phyloP scores from a whole-genome alignment of 2,113 vertebrate genomes.

The Galemys pyrenaicus region DNA sequence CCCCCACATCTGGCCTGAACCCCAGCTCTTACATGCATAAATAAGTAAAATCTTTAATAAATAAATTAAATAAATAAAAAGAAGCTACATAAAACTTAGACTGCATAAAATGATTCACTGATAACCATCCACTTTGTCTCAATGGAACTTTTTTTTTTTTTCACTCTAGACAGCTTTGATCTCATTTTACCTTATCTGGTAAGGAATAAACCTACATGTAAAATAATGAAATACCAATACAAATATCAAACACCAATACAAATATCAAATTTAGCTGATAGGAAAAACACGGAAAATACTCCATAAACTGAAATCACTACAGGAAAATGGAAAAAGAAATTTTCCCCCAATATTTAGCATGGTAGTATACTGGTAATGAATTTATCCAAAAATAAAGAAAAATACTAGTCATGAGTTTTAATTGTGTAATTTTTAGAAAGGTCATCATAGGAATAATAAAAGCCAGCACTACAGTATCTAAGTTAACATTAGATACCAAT shows the following conservation, averaged over 20 bases:
- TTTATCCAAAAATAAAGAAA: background rate
- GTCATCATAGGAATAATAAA: background rate
- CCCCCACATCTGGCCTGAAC: too few relatives aligned
- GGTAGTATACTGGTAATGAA: background rate
- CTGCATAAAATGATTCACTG: background rate
- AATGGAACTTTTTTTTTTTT: background rate
- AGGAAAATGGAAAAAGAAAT: background rate
- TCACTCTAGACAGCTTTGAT: background rate
- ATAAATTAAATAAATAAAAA: too few relatives aligned
- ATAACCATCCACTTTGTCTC: background rate
- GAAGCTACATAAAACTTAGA: background rate
- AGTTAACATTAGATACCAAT: background rate
- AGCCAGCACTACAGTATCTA: background rate
- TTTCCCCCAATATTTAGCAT: background rate
- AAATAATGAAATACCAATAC: background rate
- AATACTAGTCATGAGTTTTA: background rate
- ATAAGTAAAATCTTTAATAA: too few relatives aligned
- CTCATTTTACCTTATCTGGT: background rate
- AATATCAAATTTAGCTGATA: background rate
- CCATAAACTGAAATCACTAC: background rate
- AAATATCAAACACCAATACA: background rate
- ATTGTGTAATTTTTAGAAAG: background rate
- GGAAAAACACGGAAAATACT: conserved; percentile 16
- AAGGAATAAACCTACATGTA: background rate
- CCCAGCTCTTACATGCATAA: too few relatives aligned